Evolutionary conservation across 2,113 vertebrate species (phyloP).

Genomic region (Collichthys lucidus): DNA sequence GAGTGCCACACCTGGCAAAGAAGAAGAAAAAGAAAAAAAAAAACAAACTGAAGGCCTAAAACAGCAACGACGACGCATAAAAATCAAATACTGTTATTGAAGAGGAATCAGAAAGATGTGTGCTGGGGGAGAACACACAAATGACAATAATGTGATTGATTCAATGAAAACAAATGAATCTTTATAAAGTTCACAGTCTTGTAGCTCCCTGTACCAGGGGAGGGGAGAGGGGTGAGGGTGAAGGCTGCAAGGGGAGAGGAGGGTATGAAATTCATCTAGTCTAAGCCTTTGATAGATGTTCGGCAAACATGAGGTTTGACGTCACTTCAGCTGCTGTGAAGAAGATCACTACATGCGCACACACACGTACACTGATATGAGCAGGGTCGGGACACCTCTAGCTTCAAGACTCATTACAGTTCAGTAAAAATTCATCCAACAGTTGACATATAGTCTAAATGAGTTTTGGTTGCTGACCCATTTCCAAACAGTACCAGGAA

Average conservation of each 20-base stretch:
- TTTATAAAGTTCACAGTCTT: conserved; percentile 85
- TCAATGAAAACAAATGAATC: conserved; percentile 62
- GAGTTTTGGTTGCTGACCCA: background rate
- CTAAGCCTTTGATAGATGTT: background rate
- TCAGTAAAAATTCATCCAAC: background rate
- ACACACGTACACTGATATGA: conserved; percentile 14
- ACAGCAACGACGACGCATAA: conserved; percentile 44
- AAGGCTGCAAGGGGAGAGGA: background rate
- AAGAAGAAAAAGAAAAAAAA: background rate
- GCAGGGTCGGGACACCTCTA: background rate
- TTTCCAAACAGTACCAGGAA: conserved; percentile 6
- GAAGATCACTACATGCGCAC: background rate
- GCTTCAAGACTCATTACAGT: background rate
- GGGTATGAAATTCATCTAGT: background rate
- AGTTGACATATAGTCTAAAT: background rate
- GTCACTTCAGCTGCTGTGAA: conserved; percentile 67
- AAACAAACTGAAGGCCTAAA: conserved; percentile 53
- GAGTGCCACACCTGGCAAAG: conserved; percentile 27
- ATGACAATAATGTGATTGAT: conserved; percentile 57
- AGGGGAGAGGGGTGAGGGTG: background rate
- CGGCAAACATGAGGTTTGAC: background rate
- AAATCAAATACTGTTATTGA: conserved; percentile 80
- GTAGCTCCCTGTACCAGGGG: conserved; percentile 68
- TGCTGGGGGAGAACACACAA: conserved; percentile 18
- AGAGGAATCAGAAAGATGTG: conserved; percentile 45